Conservation (phyloP, 2,113 vertebrate genomes). For the Hippopotamus amphibius region DNA sequence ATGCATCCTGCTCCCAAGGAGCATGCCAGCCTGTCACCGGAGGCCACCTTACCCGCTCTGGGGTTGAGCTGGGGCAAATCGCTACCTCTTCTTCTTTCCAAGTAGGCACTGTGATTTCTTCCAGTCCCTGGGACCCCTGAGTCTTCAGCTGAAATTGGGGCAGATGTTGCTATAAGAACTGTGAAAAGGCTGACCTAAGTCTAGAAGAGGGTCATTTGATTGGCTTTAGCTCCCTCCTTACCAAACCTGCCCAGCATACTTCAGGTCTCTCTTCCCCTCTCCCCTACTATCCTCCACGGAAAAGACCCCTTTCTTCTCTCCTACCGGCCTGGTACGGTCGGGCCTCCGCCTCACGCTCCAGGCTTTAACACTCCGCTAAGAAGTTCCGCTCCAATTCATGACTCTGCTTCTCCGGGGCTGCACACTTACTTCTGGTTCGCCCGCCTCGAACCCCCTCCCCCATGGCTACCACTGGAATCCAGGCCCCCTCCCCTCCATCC, state of each 20-base stretch:
- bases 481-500: slow-evolving; percentile 54
- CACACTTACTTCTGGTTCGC: neutral
- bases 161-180: slow-evolving; percentile 50
- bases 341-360: neutral
- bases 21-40: slow-evolving; percentile 19
- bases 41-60: slow-evolving; percentile 81
- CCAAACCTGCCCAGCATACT: neutral
- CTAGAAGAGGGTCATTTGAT: slow-evolving; percentile 52
- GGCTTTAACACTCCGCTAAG: neutral
- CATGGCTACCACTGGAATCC: neutral
- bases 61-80: slow-evolving; percentile 67
- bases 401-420: neutral
- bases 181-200: slow-evolving; percentile 48
- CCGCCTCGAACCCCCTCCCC: neutral
- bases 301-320: neutral
- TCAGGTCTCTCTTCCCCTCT: neutral
- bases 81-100: slow-evolving; percentile 73
- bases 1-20: slow-evolving; percentile 10
- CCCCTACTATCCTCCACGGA: neutral
- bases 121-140: slow-evolving; percentile 64
- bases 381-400: neutral
- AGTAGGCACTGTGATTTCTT: slow-evolving; percentile 70
- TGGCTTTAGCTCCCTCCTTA: slow-evolving; percentile 13
- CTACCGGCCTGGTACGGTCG: neutral
- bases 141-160: slow-evolving; percentile 75